A percentile compares a stretch with the other conserved stretches of the same genome.
These are phyloP conservation scores for Asobara japonica DNA, from an alignment of 1,140 invertebrate genomes.

Conservation along the genomic window DNA sequence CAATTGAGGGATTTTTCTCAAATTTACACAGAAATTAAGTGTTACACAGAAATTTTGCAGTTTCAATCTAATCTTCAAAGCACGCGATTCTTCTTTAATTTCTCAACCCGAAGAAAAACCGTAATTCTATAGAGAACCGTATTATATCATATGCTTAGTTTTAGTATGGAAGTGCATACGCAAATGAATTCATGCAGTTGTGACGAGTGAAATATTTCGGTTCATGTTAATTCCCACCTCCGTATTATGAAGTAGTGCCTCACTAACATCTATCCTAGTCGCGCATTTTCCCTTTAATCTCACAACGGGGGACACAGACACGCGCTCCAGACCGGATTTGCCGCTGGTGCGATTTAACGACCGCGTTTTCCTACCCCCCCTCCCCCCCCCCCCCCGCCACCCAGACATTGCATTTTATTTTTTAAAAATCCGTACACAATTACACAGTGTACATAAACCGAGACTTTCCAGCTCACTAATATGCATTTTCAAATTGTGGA, in stretches of 20 bases:
- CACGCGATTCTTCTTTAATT: no score
- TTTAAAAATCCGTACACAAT: not conserved
- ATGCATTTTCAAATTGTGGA: not conserved
- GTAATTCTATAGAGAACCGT: no score
- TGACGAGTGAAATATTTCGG: not conserved
- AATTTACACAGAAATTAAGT: no score
- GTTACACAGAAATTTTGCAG: no score
- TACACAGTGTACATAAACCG: not conserved
- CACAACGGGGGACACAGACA: not conserved
- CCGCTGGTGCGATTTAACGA: not conserved
- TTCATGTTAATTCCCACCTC: not conserved
- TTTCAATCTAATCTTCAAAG: no score
- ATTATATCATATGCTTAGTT: not conserved
- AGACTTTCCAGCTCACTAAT: not conserved
- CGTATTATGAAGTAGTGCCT: not conserved
- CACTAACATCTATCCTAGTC: not conserved
- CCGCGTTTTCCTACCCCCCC: not conserved
- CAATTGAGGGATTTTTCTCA: no score
- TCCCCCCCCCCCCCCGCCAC: not conserved
- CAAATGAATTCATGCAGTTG: not conserved
- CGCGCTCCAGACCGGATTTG: not conserved
- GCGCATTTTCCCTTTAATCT: not conserved
- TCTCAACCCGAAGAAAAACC: no score
- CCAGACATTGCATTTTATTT: not conserved
- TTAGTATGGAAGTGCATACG: not conserved